Base-by-base conservation (phyloP, 2,888 invertebrate species). In the Eulithis testata region DNA sequence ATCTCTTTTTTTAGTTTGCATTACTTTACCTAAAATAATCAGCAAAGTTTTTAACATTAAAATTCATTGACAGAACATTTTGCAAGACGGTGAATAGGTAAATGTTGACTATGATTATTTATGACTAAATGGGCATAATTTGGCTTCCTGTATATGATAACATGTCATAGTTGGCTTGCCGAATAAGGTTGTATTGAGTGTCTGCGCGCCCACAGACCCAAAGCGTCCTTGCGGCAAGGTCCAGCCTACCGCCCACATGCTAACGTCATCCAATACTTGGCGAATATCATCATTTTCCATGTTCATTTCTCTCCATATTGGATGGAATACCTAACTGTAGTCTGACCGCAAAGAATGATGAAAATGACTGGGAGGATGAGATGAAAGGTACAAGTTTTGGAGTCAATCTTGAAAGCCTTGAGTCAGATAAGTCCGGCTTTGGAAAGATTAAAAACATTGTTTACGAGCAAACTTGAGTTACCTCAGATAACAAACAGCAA, bases 221-320 rank as follows among this genome's bases (percentile, higher is more conserved):
- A 74, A 70, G 77, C 91, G 92, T 86, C 93, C 92, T 92, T 91
- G 92, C 76, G 83, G 81, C 90, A 87, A 91, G 91, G 92, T 88
- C 88, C 86, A 86, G 86, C 87, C 86, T 88, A 84, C 89, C 85
- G 87, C 90, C 85, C 84, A 84, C 87, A 73, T 59, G 67, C 72
- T 62, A 71, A 69, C 74, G 76, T 73, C 77, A 71, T 72, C 70
- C 60, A 59, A 63, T 66, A 63, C 27, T 66, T 66, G 66, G 56
- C 66, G 67, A 62, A 47, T 64, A 56, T 70, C 66, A 62, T 65
- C 69, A 67, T 65, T 66, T 65, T 27, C 61, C 58, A 59, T 21
- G 14, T 49, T 49, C 2, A 12, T 49, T 11, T 49, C 49, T 21
- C 47, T 47, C 14, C 47, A 47, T 47, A 21, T 21, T 21, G 11